Base-by-base conservation (phyloP, 2,113 vertebrate genomes). In the Picathartes gymnocephalus region DNA sequence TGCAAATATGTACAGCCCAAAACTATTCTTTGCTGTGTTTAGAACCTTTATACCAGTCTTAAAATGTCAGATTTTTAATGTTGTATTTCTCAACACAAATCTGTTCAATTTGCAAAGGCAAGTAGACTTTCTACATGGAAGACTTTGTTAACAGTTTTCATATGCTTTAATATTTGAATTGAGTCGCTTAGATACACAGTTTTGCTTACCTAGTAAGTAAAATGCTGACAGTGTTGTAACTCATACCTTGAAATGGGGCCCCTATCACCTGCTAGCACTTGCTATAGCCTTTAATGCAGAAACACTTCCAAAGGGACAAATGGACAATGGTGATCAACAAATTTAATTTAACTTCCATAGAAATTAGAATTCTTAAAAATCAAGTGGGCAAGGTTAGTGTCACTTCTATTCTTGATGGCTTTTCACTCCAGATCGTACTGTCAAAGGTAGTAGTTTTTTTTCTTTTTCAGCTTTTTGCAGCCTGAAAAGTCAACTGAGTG, bases 121-220 rank as follows among this genome's bases (percentile, higher is more conserved):
- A 83, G 58, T 80, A 89, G 73, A 64, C 70, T 94, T 96, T 92
- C 66, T 80, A 68, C 62, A 60, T 56, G 81, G 60, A 81, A 86
- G 88, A 79, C 30, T 88, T 86, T 66, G 64, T 65, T 94, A 85
- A 68, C 35, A 51, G 86, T 33, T 95, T 95, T 89, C 30, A 57
- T 90, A 33, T 61, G n/a, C n/a, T 48, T 95, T 89, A 81, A 54
- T 94, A 89, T 92, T 95, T 93, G 86, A 88, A 88, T 61, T 94
- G 81, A 77, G 65, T 90, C 77, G 65, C 62, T 73, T 77, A 71
- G 60, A 78, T 74, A 88, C 50, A 56, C 64, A 27, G n/a, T 69
- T 93, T 73, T 93, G 92, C 86, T 96, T 80, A 89, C 60, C 58
- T 77, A 66, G 91, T 70, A 56, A 92, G 60, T 80, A 94, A 95